These are phyloP conservation scores for Hetaerina titia DNA, from an alignment of 2,888 invertebrate genomes.

Conservation along the genomic window DNA sequence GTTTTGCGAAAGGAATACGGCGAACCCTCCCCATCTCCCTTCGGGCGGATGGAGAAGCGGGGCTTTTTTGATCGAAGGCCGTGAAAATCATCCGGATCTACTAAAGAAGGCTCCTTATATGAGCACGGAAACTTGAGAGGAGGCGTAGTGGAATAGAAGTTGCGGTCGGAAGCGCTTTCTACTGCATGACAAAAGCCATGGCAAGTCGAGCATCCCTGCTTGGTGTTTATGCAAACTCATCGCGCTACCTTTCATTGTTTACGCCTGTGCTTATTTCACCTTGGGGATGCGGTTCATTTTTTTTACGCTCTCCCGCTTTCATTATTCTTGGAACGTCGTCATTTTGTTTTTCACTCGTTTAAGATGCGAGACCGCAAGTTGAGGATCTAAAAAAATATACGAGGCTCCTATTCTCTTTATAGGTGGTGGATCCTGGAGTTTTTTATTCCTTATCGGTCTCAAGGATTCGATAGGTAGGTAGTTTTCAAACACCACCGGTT, in stretches of 20 bases:
- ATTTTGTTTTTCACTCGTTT: neutral
- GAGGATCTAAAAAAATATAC: neutral
- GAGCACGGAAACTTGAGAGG: neutral
- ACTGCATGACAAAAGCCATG: neutral
- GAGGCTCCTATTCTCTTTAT: neutral
- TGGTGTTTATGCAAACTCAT: slow-evolving; percentile 24
- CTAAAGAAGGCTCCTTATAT: neutral
- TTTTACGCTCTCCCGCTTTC: neutral
- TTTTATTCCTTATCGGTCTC: neutral
- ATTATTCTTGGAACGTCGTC: neutral
- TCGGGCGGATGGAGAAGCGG: neutral
- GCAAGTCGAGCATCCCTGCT: neutral
- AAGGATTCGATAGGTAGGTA: no score
- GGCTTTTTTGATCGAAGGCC: neutral
- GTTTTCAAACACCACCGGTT: no score
- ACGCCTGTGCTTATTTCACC: neutral
- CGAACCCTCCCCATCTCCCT: neutral
- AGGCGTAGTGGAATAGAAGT: neutral
- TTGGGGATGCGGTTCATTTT: neutral
- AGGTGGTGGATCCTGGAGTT: neutral
- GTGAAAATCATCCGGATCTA: neutral
- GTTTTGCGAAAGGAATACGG: neutral
- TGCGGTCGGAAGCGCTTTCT: slow-evolving; percentile 1
- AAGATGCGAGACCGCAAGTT: neutral
- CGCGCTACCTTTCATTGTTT: neutral